Conservation (phyloP, 2,113 vertebrate species). For the Chrysemys picta region DNA sequence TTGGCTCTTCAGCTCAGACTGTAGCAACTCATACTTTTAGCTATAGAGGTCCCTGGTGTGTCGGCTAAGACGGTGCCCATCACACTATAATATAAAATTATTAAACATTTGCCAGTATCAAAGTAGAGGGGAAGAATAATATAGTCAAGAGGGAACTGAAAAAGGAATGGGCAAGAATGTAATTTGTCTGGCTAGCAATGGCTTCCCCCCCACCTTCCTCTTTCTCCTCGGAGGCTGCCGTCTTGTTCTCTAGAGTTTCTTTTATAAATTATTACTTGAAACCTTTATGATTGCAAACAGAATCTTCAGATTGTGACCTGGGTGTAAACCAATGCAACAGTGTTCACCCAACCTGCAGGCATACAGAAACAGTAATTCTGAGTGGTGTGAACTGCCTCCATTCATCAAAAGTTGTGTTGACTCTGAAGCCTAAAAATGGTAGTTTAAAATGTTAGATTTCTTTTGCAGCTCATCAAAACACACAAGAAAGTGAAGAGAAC, state of each 20-base stretch:
- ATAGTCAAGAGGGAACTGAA: not conserved
- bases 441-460: not conserved
- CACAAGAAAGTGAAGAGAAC: fast-evolving
- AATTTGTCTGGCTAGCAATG: not conserved
- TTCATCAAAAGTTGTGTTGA: not conserved
- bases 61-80: not conserved
- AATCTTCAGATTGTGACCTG: not conserved
- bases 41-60: no score
- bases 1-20: not conserved
- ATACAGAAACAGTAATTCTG: not conserved
- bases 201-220: not conserved
- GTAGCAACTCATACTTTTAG: no score
- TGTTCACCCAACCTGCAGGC: not conserved
- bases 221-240: not conserved
- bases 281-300: not conserved
- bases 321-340: not conserved
- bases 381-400: not conserved
- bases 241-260: not conserved
- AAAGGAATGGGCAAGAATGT: not conserved
- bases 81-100: not conserved
- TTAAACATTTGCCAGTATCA: not conserved
- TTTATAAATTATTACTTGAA: not conserved
- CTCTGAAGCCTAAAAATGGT: not conserved
- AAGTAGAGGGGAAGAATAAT: conserved; percentile 8
- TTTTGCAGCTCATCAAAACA: not conserved